Base-by-base conservation (phyloP, 2,888 invertebrate species). In the Chrysolina oricalcia region DNA sequence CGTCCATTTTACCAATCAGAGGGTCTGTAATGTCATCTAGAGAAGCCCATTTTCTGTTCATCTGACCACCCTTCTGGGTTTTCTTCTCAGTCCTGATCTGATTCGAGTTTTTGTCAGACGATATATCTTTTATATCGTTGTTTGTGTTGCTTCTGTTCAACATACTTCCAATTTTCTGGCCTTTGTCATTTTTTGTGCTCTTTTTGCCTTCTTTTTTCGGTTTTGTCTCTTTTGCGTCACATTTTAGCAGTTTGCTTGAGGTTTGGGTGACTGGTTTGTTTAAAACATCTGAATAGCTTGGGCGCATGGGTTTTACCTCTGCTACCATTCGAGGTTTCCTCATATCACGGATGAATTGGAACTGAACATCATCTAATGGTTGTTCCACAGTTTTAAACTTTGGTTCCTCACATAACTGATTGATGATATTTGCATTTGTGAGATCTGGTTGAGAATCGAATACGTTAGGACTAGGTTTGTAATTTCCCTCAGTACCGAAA, bases 271-370 rank as follows among this genome's bases (percentile, higher is more conserved):
- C 90, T 5, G 85, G 81, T 88, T 96, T 96, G 41, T 95, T 93
- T 56, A 96, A 86, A 9, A 96, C 95, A 89, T 95, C 96, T 0
- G 96, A 96, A 87, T 96, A 96, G 15, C 94, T 93, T 67, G 96
- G 95, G 70, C 96, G 91, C 95, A 96, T 96, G 0, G 96, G 96
- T 84, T 95, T 95, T 0, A 96, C 96, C 89, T 96, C 96, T 48
- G 95, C 96, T 0, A 96, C 93, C 87, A 95, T 95, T 68, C 95
- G 91, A 73, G 90, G 90, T 80, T 94, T 94, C 82, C 92, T 92
- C 75, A 88, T 90, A 79, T 90, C 90, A 35, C 87, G 81, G 66
- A 82, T 87, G 75, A 91, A 91, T 73, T 91, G 91, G 81, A 91
- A 91, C 73, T 84, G 83, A 46, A 85, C 84, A 43, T 87, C 87